phyloP scores from a whole-genome alignment of 1,140 invertebrate genomes.

The Ladona fulva region DNA sequence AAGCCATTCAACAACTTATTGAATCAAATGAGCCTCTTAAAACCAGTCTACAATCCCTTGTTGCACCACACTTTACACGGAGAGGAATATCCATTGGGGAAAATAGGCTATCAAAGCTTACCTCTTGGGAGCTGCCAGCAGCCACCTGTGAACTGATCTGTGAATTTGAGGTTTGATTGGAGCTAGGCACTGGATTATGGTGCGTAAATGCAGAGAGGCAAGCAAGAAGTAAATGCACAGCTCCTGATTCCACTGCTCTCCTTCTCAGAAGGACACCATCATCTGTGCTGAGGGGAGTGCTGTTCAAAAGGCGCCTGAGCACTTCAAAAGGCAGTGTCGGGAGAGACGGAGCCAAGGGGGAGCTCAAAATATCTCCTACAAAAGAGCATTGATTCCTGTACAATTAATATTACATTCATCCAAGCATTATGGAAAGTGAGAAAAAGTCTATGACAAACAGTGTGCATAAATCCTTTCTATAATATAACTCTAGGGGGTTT shows the following conservation, averaged over 20 bases:
- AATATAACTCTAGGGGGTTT: no score
- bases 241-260: constrained; percentile 72
- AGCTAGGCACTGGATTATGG: constrained; percentile 37
- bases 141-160: not conserved
- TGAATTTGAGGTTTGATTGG: not conserved
- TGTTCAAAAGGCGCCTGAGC: constrained; percentile 67
- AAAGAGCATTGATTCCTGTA: no score
- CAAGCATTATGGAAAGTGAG: no score
- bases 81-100: no score
- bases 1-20: no score
- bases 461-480: no score
- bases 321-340: constrained; percentile 85
- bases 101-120: not conserved
- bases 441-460: no score
- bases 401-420: no score
- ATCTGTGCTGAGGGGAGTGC: constrained; percentile 66
- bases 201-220: constrained; percentile 85
- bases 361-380: constrained; percentile 62
- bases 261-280: constrained; percentile 68
- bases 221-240: constrained; percentile 70
- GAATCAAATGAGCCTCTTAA: no score
- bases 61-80: no score
- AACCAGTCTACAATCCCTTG: no score
- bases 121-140: not conserved
- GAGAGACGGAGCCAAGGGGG: constrained; percentile 60